These are phyloP conservation scores for Craseonycteris thonglongyai DNA, from an alignment of 2,113 vertebrate genomes.

Conservation along the genomic window DNA sequence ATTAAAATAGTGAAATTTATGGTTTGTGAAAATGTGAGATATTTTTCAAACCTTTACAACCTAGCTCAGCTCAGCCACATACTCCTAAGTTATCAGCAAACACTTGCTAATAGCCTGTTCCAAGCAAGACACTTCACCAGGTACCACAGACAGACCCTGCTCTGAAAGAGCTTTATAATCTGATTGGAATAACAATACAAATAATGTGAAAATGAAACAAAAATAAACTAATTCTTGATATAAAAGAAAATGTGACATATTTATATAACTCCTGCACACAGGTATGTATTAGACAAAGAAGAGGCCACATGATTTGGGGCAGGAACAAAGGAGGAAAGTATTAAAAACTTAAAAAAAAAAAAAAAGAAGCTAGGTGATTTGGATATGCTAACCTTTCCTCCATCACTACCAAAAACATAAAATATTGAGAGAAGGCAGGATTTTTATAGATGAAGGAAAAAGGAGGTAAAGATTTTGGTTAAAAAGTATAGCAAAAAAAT, in stretches of 20 bases:
- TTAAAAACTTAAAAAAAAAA: not conserved
- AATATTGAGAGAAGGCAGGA: not conserved
- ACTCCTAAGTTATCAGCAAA: conserved; percentile 24
- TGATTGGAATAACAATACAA: not conserved
- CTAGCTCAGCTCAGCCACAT: not conserved
- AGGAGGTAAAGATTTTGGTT: not conserved
- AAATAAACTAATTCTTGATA: conserved; percentile 1
- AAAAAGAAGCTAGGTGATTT: not conserved
- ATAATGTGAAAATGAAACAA: conserved; percentile 6
- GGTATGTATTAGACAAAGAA: not conserved
- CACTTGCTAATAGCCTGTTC: not conserved
- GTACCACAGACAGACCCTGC: not conserved
- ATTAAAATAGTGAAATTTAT: conserved; percentile 12
- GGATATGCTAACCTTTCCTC: not conserved
- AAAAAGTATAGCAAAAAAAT: not conserved
- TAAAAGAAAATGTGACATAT: not conserved
- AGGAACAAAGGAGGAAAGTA: not conserved
- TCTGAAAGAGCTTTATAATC: not conserved
- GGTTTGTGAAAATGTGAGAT: not conserved
- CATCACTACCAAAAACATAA: not conserved
- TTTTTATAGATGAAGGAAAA: not conserved
- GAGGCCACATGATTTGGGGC: not conserved
- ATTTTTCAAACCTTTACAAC: conserved; percentile 18
- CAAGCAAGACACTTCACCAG: not conserved
- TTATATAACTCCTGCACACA: not conserved